phyloP scores from a whole-genome alignment of 37 sponge, comb jelly and placozoan genomes.

The Hexactinellida sp. region DNA sequence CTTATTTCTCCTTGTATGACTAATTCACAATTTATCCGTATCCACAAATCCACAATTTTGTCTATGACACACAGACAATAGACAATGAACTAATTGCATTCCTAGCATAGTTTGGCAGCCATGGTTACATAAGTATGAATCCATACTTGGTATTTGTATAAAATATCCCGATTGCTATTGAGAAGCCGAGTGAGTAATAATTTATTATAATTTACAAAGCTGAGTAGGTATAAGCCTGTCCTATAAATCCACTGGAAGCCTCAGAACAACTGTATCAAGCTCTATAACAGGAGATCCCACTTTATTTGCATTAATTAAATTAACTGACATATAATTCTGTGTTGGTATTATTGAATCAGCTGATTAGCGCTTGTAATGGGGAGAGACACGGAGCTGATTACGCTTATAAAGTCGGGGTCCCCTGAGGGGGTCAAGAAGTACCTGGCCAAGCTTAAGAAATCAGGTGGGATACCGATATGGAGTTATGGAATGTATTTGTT shows the following conservation, averaged over 20 bases:
- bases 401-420: constrained; percentile 45
- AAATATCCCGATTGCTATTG: not conserved
- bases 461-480: constrained; percentile 37
- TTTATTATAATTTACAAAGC: too few relatives aligned
- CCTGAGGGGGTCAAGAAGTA: constrained; percentile 58
- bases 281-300: too few relatives aligned
- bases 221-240: not conserved
- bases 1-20: too few relatives aligned
- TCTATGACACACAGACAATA: too few relatives aligned
- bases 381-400: constrained; percentile 58
- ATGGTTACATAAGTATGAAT: not conserved
- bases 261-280: too few relatives aligned
- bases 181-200: not conserved
- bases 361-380: constrained; percentile 35
- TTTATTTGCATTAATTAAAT: too few relatives aligned
- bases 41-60: too few relatives aligned
- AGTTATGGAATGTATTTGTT: not conserved
- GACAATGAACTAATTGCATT: not conserved
- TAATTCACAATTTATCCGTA: too few relatives aligned
- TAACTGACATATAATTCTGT: too few relatives aligned
- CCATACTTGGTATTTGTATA: not conserved
- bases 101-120: not conserved
- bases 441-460: constrained; percentile 61
- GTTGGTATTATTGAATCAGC: not conserved
- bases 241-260: not conserved